phyloP scores from a whole-genome alignment of 2,113 vertebrate genomes.

The Neodontobutis hainanensis region DNA sequence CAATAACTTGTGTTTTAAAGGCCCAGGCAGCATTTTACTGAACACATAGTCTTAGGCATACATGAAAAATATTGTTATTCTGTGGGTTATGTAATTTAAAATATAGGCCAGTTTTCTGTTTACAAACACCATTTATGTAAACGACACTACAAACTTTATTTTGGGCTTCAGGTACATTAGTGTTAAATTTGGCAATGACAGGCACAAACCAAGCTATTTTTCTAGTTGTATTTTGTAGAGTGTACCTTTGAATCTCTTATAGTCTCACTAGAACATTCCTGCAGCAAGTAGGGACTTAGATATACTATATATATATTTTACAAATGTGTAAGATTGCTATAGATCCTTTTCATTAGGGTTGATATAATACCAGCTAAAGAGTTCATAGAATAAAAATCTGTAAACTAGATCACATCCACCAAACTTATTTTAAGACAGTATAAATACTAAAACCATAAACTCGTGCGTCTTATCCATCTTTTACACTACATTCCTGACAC shows the following conservation, averaged over 20 bases:
- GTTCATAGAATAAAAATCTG: constrained; percentile 75
- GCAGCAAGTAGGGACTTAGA: constrained; percentile 72
- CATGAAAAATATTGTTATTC: constrained; percentile 54
- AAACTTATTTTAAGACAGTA: constrained; percentile 74
- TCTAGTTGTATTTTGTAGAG: constrained; percentile 3
- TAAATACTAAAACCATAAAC: constrained; percentile 71
- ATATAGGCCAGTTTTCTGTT: constrained; percentile 47
- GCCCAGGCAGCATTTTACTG: constrained; percentile 38
- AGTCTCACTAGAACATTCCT: constrained; percentile 51
- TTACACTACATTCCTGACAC: constrained; percentile 85
- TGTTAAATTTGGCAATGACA: constrained; percentile 33
- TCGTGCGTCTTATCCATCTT: constrained; percentile 34
- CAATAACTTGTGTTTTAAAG: constrained; percentile 36
- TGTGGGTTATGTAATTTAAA: constrained; percentile 55
- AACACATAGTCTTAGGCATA: constrained; percentile 41
- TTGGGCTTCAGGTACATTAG: constrained; percentile 25
- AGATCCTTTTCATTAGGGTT: constrained; percentile 59
- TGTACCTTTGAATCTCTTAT: constrained; percentile 43
- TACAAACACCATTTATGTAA: constrained; percentile 60
- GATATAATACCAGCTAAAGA: constrained; percentile 68
- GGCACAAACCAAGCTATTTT: constrained; percentile 35
- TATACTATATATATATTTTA: constrained; percentile 15
- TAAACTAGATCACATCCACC: constrained; percentile 82
- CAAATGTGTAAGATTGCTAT: constrained; percentile 51
- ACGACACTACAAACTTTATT: constrained; percentile 50